These are phyloP conservation scores for Sesia apiformis DNA, from an alignment of 2,888 invertebrate genomes.

Conservation along the genomic window DNA sequence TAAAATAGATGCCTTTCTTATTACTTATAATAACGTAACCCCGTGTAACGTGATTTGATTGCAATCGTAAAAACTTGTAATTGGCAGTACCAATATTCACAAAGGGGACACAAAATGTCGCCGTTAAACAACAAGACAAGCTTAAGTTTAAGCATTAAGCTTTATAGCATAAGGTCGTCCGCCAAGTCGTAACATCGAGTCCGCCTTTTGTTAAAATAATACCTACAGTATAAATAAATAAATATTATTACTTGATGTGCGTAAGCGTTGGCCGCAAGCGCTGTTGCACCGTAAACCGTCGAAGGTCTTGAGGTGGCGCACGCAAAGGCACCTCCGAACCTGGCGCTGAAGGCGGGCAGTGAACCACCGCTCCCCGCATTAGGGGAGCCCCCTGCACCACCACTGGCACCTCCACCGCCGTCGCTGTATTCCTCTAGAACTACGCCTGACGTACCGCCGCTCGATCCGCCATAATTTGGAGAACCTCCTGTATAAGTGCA, in stretches of 20 bases:
- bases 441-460: constrained; percentile 14
- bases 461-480: constrained; percentile 34
- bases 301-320: constrained; percentile 37
- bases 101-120: too few relatives aligned
- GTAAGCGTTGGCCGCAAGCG: constrained; percentile 34
- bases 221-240: too few relatives aligned
- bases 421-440: constrained; percentile 6
- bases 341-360: constrained; percentile 72
- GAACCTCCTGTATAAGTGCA: constrained; percentile 32
- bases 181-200: too few relatives aligned
- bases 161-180: too few relatives aligned
- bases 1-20: too few relatives aligned
- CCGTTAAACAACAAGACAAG: too few relatives aligned
- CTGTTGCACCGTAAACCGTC: constrained; percentile 37
- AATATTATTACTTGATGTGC: constrained; percentile 33
- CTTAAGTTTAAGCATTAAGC: too few relatives aligned
- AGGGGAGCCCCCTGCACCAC: constrained; percentile 33
- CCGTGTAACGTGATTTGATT: too few relatives aligned
- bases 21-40: too few relatives aligned
- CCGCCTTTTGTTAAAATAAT: not conserved
- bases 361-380: constrained; percentile 44
- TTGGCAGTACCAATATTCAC: too few relatives aligned
- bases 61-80: too few relatives aligned
- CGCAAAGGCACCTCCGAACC: constrained; percentile 62
- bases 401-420: constrained; percentile 20